These are phyloP conservation scores for Petaurus breviceps DNA, from an alignment of 2,113 vertebrate species.

Conservation along the genomic window DNA sequence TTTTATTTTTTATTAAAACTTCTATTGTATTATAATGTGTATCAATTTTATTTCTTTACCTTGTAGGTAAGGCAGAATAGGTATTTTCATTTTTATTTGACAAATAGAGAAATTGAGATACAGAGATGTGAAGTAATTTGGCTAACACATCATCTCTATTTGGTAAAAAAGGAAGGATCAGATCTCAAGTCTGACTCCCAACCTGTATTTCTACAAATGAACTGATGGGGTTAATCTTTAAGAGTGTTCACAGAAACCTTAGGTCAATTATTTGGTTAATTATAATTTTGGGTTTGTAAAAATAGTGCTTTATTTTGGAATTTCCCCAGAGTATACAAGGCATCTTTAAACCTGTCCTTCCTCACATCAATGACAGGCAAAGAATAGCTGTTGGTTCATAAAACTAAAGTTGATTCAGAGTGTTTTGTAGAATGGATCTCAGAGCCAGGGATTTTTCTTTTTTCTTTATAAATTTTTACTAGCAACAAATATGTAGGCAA, in stretches of 20 bases:
- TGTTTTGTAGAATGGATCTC: background rate
- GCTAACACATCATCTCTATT: background rate
- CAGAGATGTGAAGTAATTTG: background rate
- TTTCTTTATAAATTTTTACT: background rate
- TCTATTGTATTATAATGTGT: background rate
- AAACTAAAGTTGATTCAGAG: background rate
- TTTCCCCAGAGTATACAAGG: background rate
- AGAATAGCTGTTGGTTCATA: background rate
- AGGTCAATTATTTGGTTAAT: background rate
- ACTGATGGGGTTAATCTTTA: background rate
- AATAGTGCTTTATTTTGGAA: background rate
- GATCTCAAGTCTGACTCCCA: background rate
- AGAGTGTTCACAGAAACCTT: background rate
- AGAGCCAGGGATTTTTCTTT: background rate
- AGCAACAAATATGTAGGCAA: background rate
- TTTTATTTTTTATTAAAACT: background rate
- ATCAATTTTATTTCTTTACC: background rate
- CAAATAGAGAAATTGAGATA: background rate
- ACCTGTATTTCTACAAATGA: background rate
- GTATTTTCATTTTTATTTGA: background rate
- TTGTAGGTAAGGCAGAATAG: background rate
- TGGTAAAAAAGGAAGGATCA: background rate
- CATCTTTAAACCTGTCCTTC: background rate
- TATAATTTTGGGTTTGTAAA: background rate
- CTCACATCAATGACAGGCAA: background rate